phyloP scores from a whole-genome alignment of 2,113 vertebrate species.

The Actinemys pallida region DNA sequence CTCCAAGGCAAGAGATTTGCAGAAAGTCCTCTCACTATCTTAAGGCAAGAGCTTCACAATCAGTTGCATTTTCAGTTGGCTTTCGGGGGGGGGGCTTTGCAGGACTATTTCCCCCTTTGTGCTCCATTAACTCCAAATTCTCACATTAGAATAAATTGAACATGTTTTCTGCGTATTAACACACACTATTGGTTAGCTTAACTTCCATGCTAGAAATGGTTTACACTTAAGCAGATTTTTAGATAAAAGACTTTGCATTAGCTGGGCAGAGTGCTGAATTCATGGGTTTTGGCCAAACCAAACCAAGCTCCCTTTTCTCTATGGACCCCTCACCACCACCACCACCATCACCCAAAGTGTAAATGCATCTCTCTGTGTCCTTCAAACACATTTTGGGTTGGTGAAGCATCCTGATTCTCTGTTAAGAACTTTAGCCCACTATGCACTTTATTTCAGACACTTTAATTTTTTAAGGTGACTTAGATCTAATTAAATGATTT shows the following conservation, averaged over 20 bases:
- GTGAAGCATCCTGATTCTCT: neutral
- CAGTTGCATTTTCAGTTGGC: neutral
- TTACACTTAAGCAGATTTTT: neutral
- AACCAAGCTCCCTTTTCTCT: neutral
- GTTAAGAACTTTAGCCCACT: neutral
- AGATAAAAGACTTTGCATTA: neutral
- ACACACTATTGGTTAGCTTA: neutral
- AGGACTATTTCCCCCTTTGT: neutral
- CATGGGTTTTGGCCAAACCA: neutral
- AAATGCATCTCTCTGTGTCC: too few species aligned
- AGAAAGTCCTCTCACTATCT: neutral
- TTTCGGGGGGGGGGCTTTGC: neutral
- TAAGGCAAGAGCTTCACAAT: neutral
- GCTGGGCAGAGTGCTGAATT: neutral
- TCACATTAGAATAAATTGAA: neutral
- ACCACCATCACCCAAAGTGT: neutral
- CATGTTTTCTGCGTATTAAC: neutral
- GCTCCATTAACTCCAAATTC: neutral
- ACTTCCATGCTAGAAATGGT: neutral
- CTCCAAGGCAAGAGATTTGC: neutral
- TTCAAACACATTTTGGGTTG: neutral
- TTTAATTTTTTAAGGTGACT: neutral
- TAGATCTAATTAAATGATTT: neutral
- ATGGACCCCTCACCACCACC: neutral
- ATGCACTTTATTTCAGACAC: neutral